Evolutionary conservation across 2,888 invertebrate species (phyloP).

Genomic region (Dolichomitus sp.): DNA sequence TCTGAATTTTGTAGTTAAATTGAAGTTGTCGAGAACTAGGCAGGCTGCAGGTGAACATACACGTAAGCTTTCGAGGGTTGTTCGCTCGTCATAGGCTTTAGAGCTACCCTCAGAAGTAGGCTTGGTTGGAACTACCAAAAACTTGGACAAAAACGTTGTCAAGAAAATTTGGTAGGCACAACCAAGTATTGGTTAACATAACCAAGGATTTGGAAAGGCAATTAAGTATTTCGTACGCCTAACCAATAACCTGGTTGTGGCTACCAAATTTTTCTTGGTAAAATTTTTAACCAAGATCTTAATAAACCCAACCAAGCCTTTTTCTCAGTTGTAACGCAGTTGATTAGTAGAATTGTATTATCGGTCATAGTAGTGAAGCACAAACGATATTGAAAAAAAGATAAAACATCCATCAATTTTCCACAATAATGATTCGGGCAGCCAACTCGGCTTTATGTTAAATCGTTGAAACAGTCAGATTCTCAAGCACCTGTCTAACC

Average conservation of each 20-base stretch:
- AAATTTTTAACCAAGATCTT: no score
- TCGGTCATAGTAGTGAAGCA: slow-evolving; percentile 49
- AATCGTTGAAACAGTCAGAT: background rate
- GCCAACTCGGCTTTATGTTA: slow-evolving; percentile 57
- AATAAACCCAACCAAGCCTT: no score
- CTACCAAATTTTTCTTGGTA: no score
- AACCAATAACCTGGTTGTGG: no score
- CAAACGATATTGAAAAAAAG: slow-evolving; percentile 21
- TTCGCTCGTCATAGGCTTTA: slow-evolving; percentile 38
- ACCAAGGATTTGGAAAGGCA: no score
- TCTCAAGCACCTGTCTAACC: background rate
- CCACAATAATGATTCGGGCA: slow-evolving; percentile 44
- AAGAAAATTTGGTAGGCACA: no score
- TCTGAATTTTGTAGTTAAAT: slow-evolving; percentile 69
- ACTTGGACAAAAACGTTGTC: no score
- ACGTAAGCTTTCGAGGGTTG: slow-evolving; percentile 27
- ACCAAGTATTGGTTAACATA: no score
- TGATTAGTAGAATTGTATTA: slow-evolving; percentile 39
- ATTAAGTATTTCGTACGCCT: no score
- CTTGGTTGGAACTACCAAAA: no score
- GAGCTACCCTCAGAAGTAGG: no score
- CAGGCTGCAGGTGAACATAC: slow-evolving; percentile 30
- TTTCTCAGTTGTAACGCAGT: no score
- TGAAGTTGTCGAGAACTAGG: slow-evolving; percentile 56
- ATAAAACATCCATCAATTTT: background rate